Base-by-base conservation (phyloP, 2,888 invertebrate genomes). In the Trachelus tabidus region DNA sequence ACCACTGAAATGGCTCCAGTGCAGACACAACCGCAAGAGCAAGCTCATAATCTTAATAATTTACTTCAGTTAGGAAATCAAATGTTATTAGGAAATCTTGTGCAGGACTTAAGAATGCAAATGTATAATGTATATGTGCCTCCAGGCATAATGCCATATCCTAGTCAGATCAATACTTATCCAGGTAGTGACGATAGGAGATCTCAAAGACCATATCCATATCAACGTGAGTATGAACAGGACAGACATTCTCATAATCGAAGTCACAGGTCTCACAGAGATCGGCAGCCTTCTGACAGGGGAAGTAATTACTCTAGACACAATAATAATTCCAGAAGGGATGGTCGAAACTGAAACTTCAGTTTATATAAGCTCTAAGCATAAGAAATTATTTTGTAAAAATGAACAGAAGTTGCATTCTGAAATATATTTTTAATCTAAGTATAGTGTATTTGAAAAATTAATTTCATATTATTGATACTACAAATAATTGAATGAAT, bases 11-110 rank as follows among this genome's bases (percentile, higher is more conserved):
- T 76, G 34, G 30, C 37, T 31, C 77, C 37, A 69, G 78, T 75
- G 34, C 35, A 68, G 56, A 79, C 77, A 77, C 79, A 80, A 73
- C n/a, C 31, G 30, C 77, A 56, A 12, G 77, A 84, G 35, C 81
- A 81, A 4, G 40, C 77, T 76, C 73, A 74, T 11, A 79, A 84
- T 77, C 34, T 83, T 1, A 85, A 87, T 77, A 79, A 85, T 23
- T 68, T 84, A 74, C 79, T 88, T 34, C 84, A 87, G 15, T 81
- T 86, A 73, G 86, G 86, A 2, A 86, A 88, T 33, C 88, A 88
- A 81, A 86, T 89, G 85, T 35, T 88, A 11, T 76, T 89, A 33
- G 85, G 84, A 56, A 83, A 81, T 75, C 76, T 83, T 37, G 34
- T 78, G 12, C 81, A 83, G 1, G 79, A 82, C 37, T 75, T 82